These are phyloP conservation scores for Phaetusa simplex DNA, from an alignment of 2,113 vertebrate species.

Conservation along the genomic window DNA sequence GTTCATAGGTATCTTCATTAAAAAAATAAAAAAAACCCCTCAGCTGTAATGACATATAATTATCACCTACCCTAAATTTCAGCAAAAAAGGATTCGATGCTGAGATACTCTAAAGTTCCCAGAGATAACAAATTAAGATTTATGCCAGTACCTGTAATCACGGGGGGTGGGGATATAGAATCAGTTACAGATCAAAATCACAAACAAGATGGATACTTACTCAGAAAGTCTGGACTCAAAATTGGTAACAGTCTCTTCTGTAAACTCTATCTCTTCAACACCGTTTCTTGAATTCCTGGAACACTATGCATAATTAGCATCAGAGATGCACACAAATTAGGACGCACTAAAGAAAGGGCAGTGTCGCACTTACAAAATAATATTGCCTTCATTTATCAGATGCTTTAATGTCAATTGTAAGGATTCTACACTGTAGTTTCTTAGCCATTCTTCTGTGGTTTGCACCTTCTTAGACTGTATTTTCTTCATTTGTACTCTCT, in stretches of 20 bases:
- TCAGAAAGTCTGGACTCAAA: constrained; percentile 74
- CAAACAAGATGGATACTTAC: constrained; percentile 66
- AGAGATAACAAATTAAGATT: background rate
- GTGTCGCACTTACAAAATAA: constrained; percentile 59
- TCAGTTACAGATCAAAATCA: background rate
- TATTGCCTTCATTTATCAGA: constrained; percentile 60
- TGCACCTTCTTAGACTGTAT: background rate
- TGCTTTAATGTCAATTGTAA: constrained; percentile 71
- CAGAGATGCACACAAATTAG: background rate
- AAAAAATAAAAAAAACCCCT: background rate
- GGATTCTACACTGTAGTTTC: constrained; percentile 65
- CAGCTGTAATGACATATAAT: background rate
- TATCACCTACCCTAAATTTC: background rate
- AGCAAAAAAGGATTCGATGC: background rate
- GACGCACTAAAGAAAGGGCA: background rate
- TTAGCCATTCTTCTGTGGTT: constrained; percentile 75
- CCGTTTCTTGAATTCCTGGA: constrained; percentile 42
- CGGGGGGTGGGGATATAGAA: background rate
- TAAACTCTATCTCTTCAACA: constrained; percentile 56
- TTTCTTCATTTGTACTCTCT: constrained; percentile 47
- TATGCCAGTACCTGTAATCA: background rate
- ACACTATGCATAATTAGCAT: background rate
- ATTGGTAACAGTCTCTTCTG: constrained; percentile 22
- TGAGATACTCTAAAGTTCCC: background rate
- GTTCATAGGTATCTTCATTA: background rate